These are phyloP conservation scores for Cyphomyrmex costatus DNA, from an alignment of 1,140 invertebrate genomes.

Conservation along the genomic window DNA sequence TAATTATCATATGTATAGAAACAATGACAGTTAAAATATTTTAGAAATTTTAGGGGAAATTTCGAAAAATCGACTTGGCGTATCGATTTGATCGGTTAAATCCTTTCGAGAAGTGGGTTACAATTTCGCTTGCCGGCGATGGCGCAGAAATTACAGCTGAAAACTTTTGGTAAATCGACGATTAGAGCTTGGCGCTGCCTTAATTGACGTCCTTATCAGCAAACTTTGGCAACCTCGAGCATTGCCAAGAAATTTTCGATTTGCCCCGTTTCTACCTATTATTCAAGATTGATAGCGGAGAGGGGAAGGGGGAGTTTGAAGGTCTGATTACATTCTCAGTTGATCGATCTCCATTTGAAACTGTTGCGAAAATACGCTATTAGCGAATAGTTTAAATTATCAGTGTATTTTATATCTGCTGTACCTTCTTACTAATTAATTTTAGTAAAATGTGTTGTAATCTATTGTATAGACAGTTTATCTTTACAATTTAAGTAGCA, in stretches of 20 bases:
- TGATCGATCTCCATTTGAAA: conserved; percentile 36
- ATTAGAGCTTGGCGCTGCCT: conserved; percentile 51
- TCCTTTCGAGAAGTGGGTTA: conserved; percentile 35
- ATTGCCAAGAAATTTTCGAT: conserved; percentile 75
- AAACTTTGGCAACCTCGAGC: conserved; percentile 68
- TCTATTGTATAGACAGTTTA: background rate
- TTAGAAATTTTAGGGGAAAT: too few species aligned
- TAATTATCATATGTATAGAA: background rate
- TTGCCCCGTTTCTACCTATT: conserved; percentile 57
- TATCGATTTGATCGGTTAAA: conserved; percentile 41
- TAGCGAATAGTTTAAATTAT: conserved; percentile 22
- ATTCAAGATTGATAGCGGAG: conserved; percentile 19
- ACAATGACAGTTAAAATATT: background rate
- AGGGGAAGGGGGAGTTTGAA: background rate
- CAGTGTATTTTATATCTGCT: conserved; percentile 2
- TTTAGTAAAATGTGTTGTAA: conserved; percentile 4
- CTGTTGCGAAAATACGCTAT: conserved; percentile 23
- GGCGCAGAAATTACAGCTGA: conserved; percentile 52
- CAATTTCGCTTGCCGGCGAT: conserved; percentile 33
- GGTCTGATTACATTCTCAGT: conserved; percentile 27
- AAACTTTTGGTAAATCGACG: conserved; percentile 59
- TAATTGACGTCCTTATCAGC: conserved; percentile 53
- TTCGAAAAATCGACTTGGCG: background rate
- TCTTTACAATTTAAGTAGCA: background rate
- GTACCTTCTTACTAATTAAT: background rate